Evolutionary conservation across 2,888 invertebrate genomes (phyloP), one percentile per base, ranked within the genome.

Genomic region (Callyntrura guangdongensis): DNA sequence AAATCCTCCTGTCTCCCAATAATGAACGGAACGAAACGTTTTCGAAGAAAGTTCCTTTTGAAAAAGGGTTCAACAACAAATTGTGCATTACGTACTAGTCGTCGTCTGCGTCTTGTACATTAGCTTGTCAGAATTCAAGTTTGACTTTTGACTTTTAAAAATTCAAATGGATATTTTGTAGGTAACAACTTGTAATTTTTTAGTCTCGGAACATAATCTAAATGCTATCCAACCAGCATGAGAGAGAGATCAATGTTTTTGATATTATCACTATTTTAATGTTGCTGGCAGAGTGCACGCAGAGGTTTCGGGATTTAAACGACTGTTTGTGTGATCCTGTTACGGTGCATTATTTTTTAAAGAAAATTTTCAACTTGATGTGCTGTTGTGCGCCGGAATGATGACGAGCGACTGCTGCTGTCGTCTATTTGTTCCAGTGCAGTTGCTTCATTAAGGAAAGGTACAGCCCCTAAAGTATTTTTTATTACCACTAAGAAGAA

Each of bases 391-490:
- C 27, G 90, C 86, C 86, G 81, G 86, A 82, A 90, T 82, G 90
- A 90, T 90, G 90, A 90, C 86, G 90, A 69, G 86, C 79, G 90
- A 90, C 90, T 86, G 90, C 83, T 86, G 86, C 90, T 90, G 90
- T 90, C 90, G 90, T 86, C 86, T 90, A 90, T 90, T 90, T 90
- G 90, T 90, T 90, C 86, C 90, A 90, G 90, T 90, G 90, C 90
- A 90, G 90, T 90, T 90, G 90, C 86, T 90, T 90, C 90, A 90
- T 90, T 90, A 90, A 83, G n/a, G 27, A 64, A 86, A 72, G 86
- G 90, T 56, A 74, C 90, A 90, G 45, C 90, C 90, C 90, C 90
- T 67, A 64, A 89, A 67, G 14, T n/a, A n/a, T 61, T 82, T 77
- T 86, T 90, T 90, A 86, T 86, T 86, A 74, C 86, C 69, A 64